These are phyloP conservation scores for Acanthiza pusilla DNA, from an alignment of 2,797 vertebrate genomes.

Conservation along the genomic window DNA sequence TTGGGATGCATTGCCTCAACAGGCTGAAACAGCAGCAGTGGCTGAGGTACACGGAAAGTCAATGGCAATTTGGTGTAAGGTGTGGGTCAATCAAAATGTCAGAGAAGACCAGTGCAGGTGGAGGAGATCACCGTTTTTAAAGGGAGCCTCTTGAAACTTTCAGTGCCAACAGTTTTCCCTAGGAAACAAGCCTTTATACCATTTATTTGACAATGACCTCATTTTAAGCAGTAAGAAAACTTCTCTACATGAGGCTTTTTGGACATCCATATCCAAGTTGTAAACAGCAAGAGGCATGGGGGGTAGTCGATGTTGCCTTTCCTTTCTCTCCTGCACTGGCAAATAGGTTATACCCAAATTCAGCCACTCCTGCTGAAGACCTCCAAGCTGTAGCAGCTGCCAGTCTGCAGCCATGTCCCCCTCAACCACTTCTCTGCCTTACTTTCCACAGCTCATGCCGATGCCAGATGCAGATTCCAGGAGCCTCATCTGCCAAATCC, in stretches of 20 bases:
- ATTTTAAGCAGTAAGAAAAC: not conserved
- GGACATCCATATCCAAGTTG: not conserved
- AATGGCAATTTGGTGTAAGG: accelerated
- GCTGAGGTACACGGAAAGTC: not conserved
- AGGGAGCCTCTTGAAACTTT: not conserved
- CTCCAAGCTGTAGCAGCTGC: not conserved
- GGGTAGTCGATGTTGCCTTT: not conserved
- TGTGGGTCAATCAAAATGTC: not conserved
- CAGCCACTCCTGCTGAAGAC: not conserved
- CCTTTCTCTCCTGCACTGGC: not conserved
- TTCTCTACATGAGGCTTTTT: not conserved
- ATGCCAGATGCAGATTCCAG: not conserved
- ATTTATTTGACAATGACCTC: not conserved
- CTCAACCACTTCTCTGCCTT: accelerated
- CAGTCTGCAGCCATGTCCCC: not conserved
- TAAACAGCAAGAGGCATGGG: accelerated
- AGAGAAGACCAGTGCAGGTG: accelerated
- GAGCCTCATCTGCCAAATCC: not conserved
- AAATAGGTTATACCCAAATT: not conserved
- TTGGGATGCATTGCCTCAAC: not conserved
- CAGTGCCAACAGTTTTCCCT: no score
- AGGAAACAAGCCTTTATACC: not conserved
- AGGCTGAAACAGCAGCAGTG: not conserved
- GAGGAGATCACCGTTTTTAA: accelerated
- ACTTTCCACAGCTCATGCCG: accelerated